These are phyloP conservation scores for Psilopsiagon aymara DNA, from an alignment of 2,113 vertebrate species.

Conservation along the genomic window DNA sequence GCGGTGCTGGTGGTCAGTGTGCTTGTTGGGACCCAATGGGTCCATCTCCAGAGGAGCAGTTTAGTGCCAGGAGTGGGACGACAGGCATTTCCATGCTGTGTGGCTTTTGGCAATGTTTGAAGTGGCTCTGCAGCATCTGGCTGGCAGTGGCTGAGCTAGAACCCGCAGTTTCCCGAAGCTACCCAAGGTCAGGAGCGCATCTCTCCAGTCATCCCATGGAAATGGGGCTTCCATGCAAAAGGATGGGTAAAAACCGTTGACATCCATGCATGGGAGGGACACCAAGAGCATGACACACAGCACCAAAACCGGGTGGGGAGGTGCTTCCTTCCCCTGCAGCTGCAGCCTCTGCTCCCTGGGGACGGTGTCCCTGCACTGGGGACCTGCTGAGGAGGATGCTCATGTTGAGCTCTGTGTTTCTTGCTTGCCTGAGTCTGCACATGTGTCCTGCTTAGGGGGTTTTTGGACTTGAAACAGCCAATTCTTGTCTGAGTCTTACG, in stretches of 20 bases:
- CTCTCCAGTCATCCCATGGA: not conserved
- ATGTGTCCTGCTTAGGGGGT: not conserved
- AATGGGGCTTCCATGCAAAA: not conserved
- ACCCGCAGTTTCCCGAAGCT: not conserved
- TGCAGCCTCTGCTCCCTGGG: not conserved
- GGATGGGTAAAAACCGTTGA: not conserved
- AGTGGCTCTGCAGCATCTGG: not conserved
- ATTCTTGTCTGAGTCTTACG: not conserved
- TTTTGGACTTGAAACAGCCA: not conserved
- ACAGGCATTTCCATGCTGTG: not conserved
- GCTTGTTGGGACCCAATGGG: not conserved
- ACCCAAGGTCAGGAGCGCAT: accelerated
- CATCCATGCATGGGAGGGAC: not conserved
- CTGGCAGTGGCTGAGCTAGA: not conserved
- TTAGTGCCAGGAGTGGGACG: not conserved
- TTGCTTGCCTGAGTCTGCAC: not conserved
- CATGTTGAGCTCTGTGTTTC: not conserved
- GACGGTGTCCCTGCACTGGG: not conserved
- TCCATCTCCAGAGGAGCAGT: not conserved
- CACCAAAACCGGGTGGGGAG: not conserved
- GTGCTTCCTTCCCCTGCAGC: not conserved
- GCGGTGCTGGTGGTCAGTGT: not conserved
- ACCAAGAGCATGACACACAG: not conserved
- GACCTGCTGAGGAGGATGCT: not conserved
- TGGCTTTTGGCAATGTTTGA: not conserved